Base-by-base conservation (phyloP, 2,113 vertebrate species). In the Channa argus region DNA sequence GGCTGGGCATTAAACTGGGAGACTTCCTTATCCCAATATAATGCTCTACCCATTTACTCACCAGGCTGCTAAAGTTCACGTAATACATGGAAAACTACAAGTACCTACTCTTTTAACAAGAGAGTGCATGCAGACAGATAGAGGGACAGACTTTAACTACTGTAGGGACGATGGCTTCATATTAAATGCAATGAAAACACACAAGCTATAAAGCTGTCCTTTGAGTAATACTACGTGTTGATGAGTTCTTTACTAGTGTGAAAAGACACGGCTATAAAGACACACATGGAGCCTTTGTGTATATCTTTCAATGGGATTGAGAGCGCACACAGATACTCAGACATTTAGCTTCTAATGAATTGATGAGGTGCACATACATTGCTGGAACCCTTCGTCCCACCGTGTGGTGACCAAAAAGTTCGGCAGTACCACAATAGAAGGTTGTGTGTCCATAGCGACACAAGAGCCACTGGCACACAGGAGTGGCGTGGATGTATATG, bases 191-290 rank as follows among this genome's bases (percentile, higher is more conserved):
- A 2, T 37, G 33, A 58, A 63, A 44, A 71, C 44, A 67, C 56
- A 50, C 59, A 74, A 46, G 6, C 64, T 34, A 77, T 80, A 81
- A 86, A 87, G 68, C 51, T 38, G 46, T 71, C 73, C 80, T 86
- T 74, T 87, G 77, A 84, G 83, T 59, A 83, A 86, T 63, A 82
- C 63, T 75, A 83, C 81, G 80, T 85, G 65, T 70, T 77, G 84
- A 36, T 84, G 78, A 82, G 86, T 72, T 37, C 83, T 90, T 89
- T 67, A 86, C 64, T 59, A 75, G 71, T 63, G 66, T 59, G 63
- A 87, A 72, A 68, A 64, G 66, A 81, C 63, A 14, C 50, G 7
- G n/a, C 76, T 63, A n/a, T 58, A 66, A 65, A 75, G 79, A 83
- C 71, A 77, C 89, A 85, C 75, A 53, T 85, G 82, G 80, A 71